Evolutionary conservation across 2,888 invertebrate species (phyloP), one percentile per base, ranked within the genome.

Genomic region (Eupeodes luniger): DNA sequence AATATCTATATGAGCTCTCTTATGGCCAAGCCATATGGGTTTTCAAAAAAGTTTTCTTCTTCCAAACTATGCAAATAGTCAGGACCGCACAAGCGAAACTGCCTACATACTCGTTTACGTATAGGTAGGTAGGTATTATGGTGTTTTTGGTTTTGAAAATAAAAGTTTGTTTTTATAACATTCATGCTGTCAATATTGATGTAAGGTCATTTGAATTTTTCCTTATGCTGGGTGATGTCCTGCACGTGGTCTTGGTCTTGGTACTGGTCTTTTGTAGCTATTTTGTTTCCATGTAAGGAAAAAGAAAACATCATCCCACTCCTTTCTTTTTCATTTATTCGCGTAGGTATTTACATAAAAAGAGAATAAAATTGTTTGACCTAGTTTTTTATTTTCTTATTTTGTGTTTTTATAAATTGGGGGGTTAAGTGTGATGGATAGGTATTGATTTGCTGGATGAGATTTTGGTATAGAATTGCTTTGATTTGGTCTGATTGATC

Each of bases 121-220:
- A 51, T 12, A 51, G 10, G n/a, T 12, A 51, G 5, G 14, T 51
- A 14, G 12, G 36, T 36, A 34, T 14, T 5, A 51, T 40, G 12
- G 44, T 27, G 27, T 27, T 27, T 27, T 27, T 27, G 27, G 27
- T 27, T 27, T 27, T 27, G 27, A 59, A 72, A 40, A 72, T 59
- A 72, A 72, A 59, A 72, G 55, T 27, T 72, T 72, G 27, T 47
- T 57, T 49, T 72, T 44, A 59, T 72, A 72, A 59, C 59, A 72
- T 59, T 40, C 12, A 40, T 72, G 47, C 40, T 66, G 16, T 72
- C 40, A 70, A 70, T 70, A 70, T 70, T 70, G 70, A 70, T 72
- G n/a, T 57, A 72, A 72, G 70, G 57, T 72, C 70, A 55, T 72
- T 72, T 72, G 70, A 27, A 57, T 40, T 57, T 57, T 70, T 16